Base-by-base conservation (phyloP, 2,797 vertebrate species). In the Decapterus maruadsi region DNA sequence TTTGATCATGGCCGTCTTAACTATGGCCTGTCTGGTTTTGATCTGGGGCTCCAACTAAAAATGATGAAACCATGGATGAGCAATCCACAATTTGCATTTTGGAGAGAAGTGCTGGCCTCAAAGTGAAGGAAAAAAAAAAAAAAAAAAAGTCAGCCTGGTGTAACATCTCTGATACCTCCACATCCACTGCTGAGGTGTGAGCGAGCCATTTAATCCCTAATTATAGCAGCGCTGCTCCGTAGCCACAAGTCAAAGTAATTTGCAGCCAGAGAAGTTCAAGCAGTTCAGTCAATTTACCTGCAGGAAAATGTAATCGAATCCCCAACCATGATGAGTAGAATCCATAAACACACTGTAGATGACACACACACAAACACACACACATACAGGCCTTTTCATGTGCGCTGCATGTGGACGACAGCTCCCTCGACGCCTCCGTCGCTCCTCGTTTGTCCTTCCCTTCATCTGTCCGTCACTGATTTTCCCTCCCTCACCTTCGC, bases 401-500 rank as follows among this genome's bases (percentile, higher is more conserved):
- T 54, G 53, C 17, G 8, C 19, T 26, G 26, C 26, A 26, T 45
- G 31, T 46, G 43, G 9, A 45, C 17, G 51, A 8, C 40, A 13
- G 26, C 53, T 43, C 31, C 46, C 38, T 72, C 69, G 3, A 63
- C 71, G 20, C 19, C 26, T 46, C 56, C 55, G 63, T 63, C 79
- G 59, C 31, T 76, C 54, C 62, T 78, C 40, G 66, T 78, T 67
- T 29, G n/a, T 70, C 70, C 58, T 55, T 50, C 50, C 51, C 19
- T 63, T 80, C 61, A 73, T 85, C 78, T 73, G 4, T 46, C 59
- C 59, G 45, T 53, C 65, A 59, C 65, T 65, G 66, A 72, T 62
- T 69, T 42, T 57, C 7, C 16, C 53, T 29, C 53, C 67, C 56
- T 79, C 69, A 68, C 59, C 69, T 61, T 51, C 90, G 77, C 81